Base-by-base conservation (phyloP, 2,888 invertebrate species). In the Digitonthophagus gazella region DNA sequence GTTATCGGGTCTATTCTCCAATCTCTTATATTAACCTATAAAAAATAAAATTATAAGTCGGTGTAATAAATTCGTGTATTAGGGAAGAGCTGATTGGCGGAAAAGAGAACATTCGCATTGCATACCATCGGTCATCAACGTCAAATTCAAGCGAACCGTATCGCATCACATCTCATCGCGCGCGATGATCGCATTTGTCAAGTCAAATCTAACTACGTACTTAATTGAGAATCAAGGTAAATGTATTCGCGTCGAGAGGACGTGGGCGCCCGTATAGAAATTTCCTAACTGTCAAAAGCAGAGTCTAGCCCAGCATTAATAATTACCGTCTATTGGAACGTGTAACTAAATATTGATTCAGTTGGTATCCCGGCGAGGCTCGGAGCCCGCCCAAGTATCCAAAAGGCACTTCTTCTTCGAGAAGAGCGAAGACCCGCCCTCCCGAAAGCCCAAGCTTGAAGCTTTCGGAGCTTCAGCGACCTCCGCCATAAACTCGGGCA, bases 241-340 rank as follows among this genome's bases (percentile, higher is more conserved):
- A 69, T 58, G 64, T 66, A 69, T 66, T 19, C 63, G 66, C 22
- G 28, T 67, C 64, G 55, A 64, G 55, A 69, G 66, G 61, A 66
- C n/a, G 63, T 61, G 65, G 64, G 44, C 16, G 64, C 64, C 64
- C 64, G 58, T 58, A 69, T 69, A 67, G 69, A 69, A 69, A 69
- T 69, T 69, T 69, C 69, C 66, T 55, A 75, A 75, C 76, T 76
- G 76, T 76, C 76, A 75, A 74, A 72, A 72, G 69, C 75, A 76
- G 73, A 67, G 72, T 71, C 72, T 71, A 70, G 65, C 71, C 70
- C 70, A 73, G 75, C 74, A 75, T 76, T 74, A 75, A 77, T 77
- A 77, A 76, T 76, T 76, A 76, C 72, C 74, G 72, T 73, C 75
- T 74, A 74, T 73, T 72, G 72, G 73, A 72, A 72, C 71, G 71